Percentiles rank a stretch among this genome's conserved stretches.
Conservation (phyloP, 2,797 vertebrate species). For the Pipistrellus pygmaeus region DNA sequence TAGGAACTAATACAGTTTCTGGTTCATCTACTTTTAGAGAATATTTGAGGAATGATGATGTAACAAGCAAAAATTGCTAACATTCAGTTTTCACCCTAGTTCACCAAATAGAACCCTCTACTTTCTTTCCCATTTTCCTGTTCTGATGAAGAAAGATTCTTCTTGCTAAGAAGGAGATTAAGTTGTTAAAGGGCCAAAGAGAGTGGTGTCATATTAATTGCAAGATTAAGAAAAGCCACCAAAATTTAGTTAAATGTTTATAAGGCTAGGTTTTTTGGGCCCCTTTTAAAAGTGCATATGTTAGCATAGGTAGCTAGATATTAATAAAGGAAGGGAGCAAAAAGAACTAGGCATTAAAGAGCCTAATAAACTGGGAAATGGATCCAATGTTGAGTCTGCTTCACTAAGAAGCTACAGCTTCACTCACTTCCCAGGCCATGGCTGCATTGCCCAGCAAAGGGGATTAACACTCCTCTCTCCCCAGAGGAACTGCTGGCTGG, state of each 20-base stretch:
- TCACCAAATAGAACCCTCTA: neutral
- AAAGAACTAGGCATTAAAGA: neutral
- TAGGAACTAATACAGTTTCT: neutral
- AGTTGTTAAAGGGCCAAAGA: neutral
- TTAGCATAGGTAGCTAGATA: neutral
- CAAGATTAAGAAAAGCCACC: constrained; percentile 16
- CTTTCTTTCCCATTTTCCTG: neutral
- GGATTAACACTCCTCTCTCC: neutral
- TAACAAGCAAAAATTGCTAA: neutral
- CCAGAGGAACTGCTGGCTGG: neutral
- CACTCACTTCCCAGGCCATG: neutral
- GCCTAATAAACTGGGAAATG: neutral
- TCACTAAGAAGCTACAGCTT: neutral
- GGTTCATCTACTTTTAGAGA: neutral
- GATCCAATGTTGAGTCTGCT: neutral
- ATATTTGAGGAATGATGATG: neutral
- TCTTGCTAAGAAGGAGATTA: neutral
- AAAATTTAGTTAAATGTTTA: neutral
- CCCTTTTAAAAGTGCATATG: neutral
- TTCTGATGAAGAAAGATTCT: neutral
- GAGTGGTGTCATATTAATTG: neutral
- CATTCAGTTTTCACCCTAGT: neutral
- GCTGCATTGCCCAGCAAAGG: neutral
- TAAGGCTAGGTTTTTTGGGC: neutral
- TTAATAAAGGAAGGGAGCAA: neutral